Evolutionary conservation across 2,888 invertebrate species (phyloP), one percentile per base, ranked within the genome.

Genomic region (Drosophila picticornis): DNA sequence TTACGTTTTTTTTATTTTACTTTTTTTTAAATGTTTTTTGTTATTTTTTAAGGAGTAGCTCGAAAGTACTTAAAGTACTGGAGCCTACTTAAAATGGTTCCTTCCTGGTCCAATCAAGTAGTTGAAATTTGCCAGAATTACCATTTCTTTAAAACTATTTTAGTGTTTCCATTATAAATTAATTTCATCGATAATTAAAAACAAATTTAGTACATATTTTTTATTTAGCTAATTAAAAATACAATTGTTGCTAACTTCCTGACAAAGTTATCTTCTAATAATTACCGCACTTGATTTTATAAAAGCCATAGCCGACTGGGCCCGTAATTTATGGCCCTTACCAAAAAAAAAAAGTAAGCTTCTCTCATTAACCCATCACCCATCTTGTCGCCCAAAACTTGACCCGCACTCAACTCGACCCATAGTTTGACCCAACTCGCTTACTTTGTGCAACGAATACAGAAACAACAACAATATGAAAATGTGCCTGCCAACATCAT

Each of bases 401-500:
- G 85, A 83, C 83, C 80, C 77, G 68, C 27, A 43, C 80, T 83
- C 83, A 77, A 84, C 84, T 81, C 82, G 62, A 87, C 78, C 78
- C 72, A 57, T 59, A 65, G 68, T 40, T 58, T 76, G 71, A 78
- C 67, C 76, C 76, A 53, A 71, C 63, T 76, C 40, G 66, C 57
- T 79, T 40, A 60, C 62, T 74, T 65, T 65, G 75, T 62, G 68
- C 68, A 79, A 29, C 36, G 50, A 43, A 65, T 40, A 71, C 52
- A 48, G 38, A 25, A 59, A 52, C 70, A 69, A 62, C 74, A 78
- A 78, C 69, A 77, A 74, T 69, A 74, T 70, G 75, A 70, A 75
- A 75, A 61, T 74, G 81, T 56, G 80, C 81, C 83, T 79, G 81
- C 77, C 90, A 88, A 81, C 88, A 88, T 90, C 80, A 90, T 90